phyloP scores from a whole-genome alignment of 2,113 vertebrate genomes.

The Coptodon rendalli region DNA sequence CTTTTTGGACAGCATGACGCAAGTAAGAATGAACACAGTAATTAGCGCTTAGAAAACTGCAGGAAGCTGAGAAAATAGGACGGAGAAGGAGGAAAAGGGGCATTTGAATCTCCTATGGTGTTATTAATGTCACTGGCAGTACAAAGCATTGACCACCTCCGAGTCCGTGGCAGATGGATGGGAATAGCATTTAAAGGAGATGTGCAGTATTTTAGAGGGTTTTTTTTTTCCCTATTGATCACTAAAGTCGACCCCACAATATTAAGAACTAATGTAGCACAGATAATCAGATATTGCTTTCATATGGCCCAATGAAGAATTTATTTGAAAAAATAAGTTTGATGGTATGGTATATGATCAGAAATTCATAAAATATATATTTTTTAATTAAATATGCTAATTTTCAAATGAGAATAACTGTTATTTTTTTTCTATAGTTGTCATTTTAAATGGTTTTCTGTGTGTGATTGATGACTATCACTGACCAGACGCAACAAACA shows the following conservation, averaged over 20 bases:
- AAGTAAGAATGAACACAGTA: slow-evolving; percentile 65
- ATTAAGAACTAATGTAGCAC: not conserved
- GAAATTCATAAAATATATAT: not conserved
- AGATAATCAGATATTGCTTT: not conserved
- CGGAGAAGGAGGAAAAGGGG: slow-evolving; percentile 22
- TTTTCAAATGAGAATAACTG: not conserved
- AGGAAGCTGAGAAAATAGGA: slow-evolving; percentile 34
- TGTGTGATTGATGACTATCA: not conserved
- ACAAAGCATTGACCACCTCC: slow-evolving; percentile 50
- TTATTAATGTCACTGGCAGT: slow-evolving; percentile 59
- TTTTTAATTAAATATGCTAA: not conserved
- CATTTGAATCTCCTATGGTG: slow-evolving; percentile 42
- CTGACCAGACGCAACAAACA: not conserved
- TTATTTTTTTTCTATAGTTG: not conserved
- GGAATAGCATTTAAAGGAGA: not conserved
- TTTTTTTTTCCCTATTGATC: not conserved
- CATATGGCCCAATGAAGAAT: not conserved
- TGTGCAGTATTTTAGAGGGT: not conserved
- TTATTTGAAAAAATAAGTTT: not conserved
- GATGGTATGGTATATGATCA: not conserved
- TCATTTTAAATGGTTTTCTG: not conserved
- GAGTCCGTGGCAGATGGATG: not conserved
- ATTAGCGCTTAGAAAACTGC: slow-evolving; percentile 60
- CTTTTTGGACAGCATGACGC: slow-evolving; percentile 67
- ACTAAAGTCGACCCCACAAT: not conserved